phyloP scores from a whole-genome alignment of 37 sponge, comb jelly and placozoan species.

The Beroe ovata region DNA sequence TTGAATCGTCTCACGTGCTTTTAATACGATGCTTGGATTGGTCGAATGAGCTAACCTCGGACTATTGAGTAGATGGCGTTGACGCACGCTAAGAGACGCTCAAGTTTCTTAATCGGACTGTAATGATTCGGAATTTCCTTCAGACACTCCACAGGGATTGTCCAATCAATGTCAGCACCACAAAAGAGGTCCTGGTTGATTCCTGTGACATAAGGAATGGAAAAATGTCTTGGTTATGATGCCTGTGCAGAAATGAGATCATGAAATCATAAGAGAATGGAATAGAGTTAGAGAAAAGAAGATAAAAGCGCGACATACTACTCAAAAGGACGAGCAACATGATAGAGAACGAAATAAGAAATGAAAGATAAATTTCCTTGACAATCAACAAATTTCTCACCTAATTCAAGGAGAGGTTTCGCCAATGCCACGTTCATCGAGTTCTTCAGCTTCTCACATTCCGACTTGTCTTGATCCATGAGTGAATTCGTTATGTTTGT shows the following conservation, averaged over 20 bases:
- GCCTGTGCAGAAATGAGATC: no score
- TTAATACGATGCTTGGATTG: background rate
- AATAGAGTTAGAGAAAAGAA: no score
- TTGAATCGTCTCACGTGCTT: background rate
- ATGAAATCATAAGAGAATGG: no score
- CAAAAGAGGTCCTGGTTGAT: constrained; percentile 56
- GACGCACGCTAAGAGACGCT: constrained; percentile 49
- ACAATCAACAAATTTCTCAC: no score
- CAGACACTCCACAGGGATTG: constrained; percentile 14
- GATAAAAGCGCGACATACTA: no score
- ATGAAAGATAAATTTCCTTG: no score
- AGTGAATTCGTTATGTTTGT: background rate
- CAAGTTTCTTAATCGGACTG: constrained; percentile 63
- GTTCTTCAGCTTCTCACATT: constrained; percentile 44
- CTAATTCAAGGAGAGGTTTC: constrained; percentile 16
- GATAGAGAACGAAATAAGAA: no score
- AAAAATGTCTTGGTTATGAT: no score
- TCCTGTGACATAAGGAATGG: background rate
- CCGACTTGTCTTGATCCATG: background rate
- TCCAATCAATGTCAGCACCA: constrained; percentile 57
- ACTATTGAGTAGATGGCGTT: constrained; percentile 55
- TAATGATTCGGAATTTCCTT: constrained; percentile 59
- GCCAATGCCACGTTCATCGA: constrained; percentile 28
- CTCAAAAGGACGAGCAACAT: no score
- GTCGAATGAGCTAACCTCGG: background rate